Conservation (phyloP, 64 coral and sea anemone genomes). For the Stichodactyla mertensii region DNA sequence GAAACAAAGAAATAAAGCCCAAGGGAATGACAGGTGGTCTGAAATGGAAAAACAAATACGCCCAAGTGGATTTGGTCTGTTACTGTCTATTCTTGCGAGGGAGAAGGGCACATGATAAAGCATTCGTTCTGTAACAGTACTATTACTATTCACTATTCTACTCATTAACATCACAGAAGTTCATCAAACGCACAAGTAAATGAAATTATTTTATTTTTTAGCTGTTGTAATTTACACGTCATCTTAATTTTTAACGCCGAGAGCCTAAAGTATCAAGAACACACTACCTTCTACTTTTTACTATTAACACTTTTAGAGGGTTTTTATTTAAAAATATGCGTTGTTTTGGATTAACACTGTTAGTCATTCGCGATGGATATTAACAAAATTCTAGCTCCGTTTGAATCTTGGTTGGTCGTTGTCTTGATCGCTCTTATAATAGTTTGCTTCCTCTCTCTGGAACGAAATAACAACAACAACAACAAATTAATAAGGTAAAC, state of each 20-base stretch:
- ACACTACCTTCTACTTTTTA: not conserved
- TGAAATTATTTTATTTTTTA: not conserved
- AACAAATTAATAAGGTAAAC: too few species aligned
- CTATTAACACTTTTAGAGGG: not conserved
- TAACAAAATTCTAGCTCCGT: not conserved
- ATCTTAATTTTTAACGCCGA: not conserved
- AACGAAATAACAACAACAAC: not conserved
- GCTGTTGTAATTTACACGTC: not conserved
- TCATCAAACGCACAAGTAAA: not conserved
- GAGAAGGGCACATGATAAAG: too few species aligned
- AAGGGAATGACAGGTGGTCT: too few species aligned
- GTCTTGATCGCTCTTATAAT: not conserved
- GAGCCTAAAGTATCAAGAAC: not conserved
- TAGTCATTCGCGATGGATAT: not conserved
- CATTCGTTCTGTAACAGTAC: too few species aligned
- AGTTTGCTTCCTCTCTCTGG: not conserved
- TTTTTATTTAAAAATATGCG: constrained; percentile 5
- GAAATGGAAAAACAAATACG: too few species aligned
- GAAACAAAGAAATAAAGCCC: too few species aligned
- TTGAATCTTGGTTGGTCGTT: not conserved
- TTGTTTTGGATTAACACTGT: not conserved
- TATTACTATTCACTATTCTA: too few species aligned
- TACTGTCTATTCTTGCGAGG: too few species aligned
- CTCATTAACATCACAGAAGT: not conserved
- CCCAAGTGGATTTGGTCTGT: too few species aligned